Percentiles rank a stretch among this genome's conserved stretches.
Conservation (phyloP, 2,797 vertebrate species). For the Urosaurus nigricauda region DNA sequence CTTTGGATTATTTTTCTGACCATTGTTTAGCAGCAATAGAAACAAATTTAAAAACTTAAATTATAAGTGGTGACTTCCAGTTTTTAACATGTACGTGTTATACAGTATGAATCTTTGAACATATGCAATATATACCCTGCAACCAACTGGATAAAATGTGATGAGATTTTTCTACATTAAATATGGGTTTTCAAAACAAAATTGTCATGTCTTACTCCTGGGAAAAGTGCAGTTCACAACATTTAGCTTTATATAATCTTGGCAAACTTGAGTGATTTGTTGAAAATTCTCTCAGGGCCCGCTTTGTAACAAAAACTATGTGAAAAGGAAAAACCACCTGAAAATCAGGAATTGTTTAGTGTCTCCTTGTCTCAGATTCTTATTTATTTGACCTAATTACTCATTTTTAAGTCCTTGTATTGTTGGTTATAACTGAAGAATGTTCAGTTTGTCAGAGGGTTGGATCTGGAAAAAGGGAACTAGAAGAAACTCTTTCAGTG, state of each 20-base stretch:
- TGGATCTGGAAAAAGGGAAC: neutral
- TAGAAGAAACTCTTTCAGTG: neutral
- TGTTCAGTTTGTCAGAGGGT: neutral
- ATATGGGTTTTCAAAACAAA: constrained; percentile 61
- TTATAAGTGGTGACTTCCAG: no score
- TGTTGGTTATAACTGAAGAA: neutral
- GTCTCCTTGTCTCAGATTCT: neutral
- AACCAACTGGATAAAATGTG: constrained; percentile 68
- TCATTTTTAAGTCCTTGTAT: neutral
- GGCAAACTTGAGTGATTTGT: neutral
- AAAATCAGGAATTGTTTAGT: neutral
- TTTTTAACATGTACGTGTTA: no score
- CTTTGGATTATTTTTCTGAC: no score
- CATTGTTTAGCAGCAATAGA: no score
- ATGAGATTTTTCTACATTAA: constrained; percentile 66
- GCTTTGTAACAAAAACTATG: neutral
- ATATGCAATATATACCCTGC: neutral
- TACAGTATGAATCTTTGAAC: neutral
- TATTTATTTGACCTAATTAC: neutral
- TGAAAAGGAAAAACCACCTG: neutral
- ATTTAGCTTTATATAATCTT: constrained; percentile 12
- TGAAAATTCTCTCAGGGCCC: neutral
- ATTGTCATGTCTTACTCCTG: neutral
- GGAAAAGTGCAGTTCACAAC: neutral
- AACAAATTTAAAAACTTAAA: no score